Evolutionary conservation across 1,140 invertebrate species (phyloP), one percentile per base, ranked within the genome.

Genomic region (Acromyrmex charruanus): DNA sequence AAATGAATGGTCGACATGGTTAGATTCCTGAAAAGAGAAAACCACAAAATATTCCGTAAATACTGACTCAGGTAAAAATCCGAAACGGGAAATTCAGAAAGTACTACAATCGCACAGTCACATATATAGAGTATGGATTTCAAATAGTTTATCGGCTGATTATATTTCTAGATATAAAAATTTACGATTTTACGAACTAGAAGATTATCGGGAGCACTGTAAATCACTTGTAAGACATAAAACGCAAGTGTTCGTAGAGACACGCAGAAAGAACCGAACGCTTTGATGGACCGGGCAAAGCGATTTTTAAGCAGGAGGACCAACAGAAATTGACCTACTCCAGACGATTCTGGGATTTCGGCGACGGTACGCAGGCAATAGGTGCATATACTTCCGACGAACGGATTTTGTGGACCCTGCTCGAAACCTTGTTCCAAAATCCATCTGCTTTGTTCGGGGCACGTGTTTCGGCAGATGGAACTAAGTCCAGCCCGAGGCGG

Each of bases 381-480:
- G 85, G 66, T 87, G 89, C 74, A 82, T 44, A 86, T 2, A 66
- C 55, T 85, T 86, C 77, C 81, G 16, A 16, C 84, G 51, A 91
- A 89, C 68, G 75, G 87, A 86, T 80, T 92, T 77, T 85, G 16
- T 77, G 49, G 77, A 65, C 77, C 71, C 53, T 51, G 59, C 65
- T 72, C 59, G 61, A 88, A 88, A 69, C 49, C 63, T 81, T 59
- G 58, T 68, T 87, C 75, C 68, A 85, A 86, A 87, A 35, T 63
- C 88, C 58, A 16, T 81, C 59, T 49, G 87, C 82, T 89, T 93
- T 92, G 92, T 94, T 86, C 91, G 39, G 72, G 93, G 92, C 93
- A 93, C 93, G 93, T 93, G 93, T 93, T 93, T 88, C 82, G 74
- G 87, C 93, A 93, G 92, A 93, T 93, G 93, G 86, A 72, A 77